phyloP scores from a whole-genome alignment of 2,888 invertebrate genomes.

The Nasonovia ribisnigri region DNA sequence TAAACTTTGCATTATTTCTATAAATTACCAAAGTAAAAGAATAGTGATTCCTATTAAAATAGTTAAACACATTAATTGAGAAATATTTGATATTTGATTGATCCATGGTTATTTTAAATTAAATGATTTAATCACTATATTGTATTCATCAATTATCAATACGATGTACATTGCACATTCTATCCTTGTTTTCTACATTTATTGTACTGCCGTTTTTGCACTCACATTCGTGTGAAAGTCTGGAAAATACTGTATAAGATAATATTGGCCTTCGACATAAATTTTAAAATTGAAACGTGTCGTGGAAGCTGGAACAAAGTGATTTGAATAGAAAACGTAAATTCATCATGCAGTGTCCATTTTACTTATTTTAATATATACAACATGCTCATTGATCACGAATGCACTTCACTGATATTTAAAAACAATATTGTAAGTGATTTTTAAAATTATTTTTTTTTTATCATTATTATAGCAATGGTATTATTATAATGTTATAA shows the following conservation, averaged over 20 bases:
- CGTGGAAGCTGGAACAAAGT: conserved; percentile 29
- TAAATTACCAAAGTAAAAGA: not conserved
- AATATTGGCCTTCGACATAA: conserved; percentile 40
- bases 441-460: conserved; percentile 38
- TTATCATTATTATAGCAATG: not conserved
- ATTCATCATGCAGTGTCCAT: conserved; percentile 2
- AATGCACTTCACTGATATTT: conserved; percentile 21
- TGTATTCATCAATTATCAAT: not conserved
- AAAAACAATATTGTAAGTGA: not conserved
- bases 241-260: conserved; percentile 13
- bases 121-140: not conserved
- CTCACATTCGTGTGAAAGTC: conserved; percentile 33
- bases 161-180: not conserved
- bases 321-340: conserved; percentile 33
- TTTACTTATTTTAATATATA: conserved; percentile 15
- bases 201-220: not conserved
- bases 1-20: not conserved
- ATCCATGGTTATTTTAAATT: not conserved
- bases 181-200: conserved; percentile 11
- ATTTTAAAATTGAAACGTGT: conserved; percentile 44
- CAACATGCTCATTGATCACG: conserved; percentile 19
- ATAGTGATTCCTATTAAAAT: not conserved
- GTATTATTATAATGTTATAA: conserved; percentile 9
- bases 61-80: not conserved
- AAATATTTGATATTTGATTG: not conserved